Base-by-base conservation (phyloP, 2,888 invertebrate species). In the Elysia crispata region DNA sequence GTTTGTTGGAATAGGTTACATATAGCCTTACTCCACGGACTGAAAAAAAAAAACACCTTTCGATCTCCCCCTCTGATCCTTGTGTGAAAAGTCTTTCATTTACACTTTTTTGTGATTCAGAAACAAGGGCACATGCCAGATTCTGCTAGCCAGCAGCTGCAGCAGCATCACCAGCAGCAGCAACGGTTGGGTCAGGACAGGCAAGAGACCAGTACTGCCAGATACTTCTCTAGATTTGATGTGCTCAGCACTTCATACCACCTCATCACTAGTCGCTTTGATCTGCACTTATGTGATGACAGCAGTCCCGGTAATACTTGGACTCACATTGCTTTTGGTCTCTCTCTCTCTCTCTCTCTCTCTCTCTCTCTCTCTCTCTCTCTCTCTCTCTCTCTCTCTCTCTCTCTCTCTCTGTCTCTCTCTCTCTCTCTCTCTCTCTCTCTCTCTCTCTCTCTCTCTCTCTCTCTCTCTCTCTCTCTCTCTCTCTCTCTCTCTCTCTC, bases 191-290 rank as follows among this genome's bases (percentile, higher is more conserved):
- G 62, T 20, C 64, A 67, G 33, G 77, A 76, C 69, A 76, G 66
- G 23, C 80, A 80, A 23, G 80, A 80, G 20, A 76, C 83, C 11
- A 64, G 81, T 23, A 76, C 79, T 41, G 87, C 91, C 80, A 95
- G 95, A 85, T 94, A 96, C 92, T 98, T 97, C 93, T 94, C 95
- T 49, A 94, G 95, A 72, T 97, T 96, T 91, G 98, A 99, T 93
- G 97, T 99, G n/a, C 94, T 96, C 0, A 98, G 99, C 93, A 99
- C 99, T 0, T 99, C 98, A 0, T 98, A 98, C 93, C 99, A 99
- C 92, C 95, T 99, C 91, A 94, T 92, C 84, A 91, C 92, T 20
- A 97, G 97, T 83, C 94, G 97, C 89, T 96, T 99, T 88, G 98
- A 99, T 93, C 93, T 99, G 82, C 99, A 99, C 92, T 94, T 99